Conservation (phyloP, 2,797 vertebrate genomes). For the Nothura maculosa region DNA sequence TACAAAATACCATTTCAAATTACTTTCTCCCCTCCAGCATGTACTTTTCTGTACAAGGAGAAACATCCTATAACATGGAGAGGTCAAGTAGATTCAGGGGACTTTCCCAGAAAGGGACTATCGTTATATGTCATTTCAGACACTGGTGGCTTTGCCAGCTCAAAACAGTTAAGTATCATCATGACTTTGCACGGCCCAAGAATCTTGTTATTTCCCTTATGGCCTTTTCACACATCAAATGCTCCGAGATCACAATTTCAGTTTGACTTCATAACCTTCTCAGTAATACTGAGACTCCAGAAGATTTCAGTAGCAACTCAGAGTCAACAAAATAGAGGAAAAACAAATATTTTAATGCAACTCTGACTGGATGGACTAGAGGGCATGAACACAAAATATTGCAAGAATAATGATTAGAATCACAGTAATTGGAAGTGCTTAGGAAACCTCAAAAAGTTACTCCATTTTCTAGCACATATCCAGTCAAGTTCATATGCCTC, state of each 20-base stretch:
- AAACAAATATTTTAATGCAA: conserved; percentile 12
- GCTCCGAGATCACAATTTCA: conserved; percentile 55
- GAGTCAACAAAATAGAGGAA: conserved; percentile 18
- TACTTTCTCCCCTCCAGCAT: neutral
- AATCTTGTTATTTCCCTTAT: conserved; percentile 66
- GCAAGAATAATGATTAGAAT: conserved; percentile 47
- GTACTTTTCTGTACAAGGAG: neutral
- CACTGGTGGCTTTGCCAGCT: conserved; percentile 36
- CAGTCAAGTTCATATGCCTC: neutral
- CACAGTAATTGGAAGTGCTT: neutral
- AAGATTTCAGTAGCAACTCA: conserved; percentile 1
- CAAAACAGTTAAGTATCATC: conserved; percentile 37
- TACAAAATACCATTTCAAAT: neutral
- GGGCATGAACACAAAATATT: neutral
- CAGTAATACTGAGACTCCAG: neutral
- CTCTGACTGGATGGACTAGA: neutral
- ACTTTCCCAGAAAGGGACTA: conserved; percentile 55
- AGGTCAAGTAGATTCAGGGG: conserved; percentile 46
- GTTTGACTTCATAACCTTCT: conserved; percentile 27
- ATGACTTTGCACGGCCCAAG: conserved; percentile 57
- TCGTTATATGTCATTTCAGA: conserved; percentile 66
- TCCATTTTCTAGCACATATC: neutral
- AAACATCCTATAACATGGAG: conserved; percentile 1
- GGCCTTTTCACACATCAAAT: conserved; percentile 64
- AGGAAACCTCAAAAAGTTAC: neutral